These are phyloP conservation scores for Dysdera silvatica DNA, from an alignment of 1,140 invertebrate species.

Conservation along the genomic window DNA sequence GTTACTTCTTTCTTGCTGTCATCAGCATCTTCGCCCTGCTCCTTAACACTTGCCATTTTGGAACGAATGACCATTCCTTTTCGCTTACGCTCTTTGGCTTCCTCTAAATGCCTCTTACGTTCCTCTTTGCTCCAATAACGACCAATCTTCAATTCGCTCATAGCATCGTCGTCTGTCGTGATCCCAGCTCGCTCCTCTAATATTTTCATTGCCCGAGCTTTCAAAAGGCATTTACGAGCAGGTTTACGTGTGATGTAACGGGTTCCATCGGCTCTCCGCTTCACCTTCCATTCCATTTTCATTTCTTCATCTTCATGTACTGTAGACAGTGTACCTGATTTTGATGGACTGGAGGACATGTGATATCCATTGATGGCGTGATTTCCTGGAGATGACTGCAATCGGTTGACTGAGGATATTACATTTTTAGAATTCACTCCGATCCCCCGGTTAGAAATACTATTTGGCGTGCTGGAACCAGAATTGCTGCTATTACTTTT, in stretches of 20 bases:
- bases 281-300: constrained; percentile 71
- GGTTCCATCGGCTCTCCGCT: constrained; percentile 65
- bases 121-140: constrained; percentile 74
- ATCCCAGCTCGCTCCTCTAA: constrained; percentile 60
- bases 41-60: background rate
- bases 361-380: too few species aligned
- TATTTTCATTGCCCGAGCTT: constrained; percentile 60
- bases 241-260: constrained; percentile 68
- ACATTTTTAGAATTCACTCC: too few species aligned
- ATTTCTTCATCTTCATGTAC: constrained; percentile 39
- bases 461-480: too few species aligned
- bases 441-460: too few species aligned
- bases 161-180: constrained; percentile 72
- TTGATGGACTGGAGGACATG: background rate
- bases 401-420: too few species aligned
- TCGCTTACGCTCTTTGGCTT: constrained; percentile 55
- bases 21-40: background rate
- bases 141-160: constrained; percentile 71
- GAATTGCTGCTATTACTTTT: too few species aligned
- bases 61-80: background rate
- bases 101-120: constrained; percentile 63
- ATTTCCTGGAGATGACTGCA: too few species aligned
- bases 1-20: constrained; percentile 23
- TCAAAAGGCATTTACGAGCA: constrained; percentile 59
- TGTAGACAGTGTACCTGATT: background rate